Evolutionary conservation across 2,113 vertebrate species (phyloP).

Genomic region (Parus major): DNA sequence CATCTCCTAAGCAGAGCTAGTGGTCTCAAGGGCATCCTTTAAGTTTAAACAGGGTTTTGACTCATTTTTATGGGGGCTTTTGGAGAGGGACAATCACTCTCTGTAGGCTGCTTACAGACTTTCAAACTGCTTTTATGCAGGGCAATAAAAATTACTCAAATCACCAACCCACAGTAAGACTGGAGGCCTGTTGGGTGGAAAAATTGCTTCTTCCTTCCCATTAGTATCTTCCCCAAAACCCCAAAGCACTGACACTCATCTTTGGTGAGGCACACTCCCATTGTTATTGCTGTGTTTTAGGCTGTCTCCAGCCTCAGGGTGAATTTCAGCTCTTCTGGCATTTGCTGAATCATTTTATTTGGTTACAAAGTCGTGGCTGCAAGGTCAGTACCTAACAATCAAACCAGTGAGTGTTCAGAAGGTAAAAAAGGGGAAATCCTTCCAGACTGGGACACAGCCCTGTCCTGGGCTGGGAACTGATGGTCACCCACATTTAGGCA

Average conservation of each 20-base stretch:
- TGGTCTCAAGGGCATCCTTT: slow-evolving; percentile 30
- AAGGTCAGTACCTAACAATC: neutral
- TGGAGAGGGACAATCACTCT: slow-evolving; percentile 53
- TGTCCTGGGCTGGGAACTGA: neutral
- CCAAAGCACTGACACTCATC: neutral
- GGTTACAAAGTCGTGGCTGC: neutral
- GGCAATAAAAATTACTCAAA: slow-evolving; percentile 44
- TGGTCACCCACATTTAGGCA: neutral
- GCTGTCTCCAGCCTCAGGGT: neutral
- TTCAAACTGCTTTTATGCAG: slow-evolving; percentile 27
- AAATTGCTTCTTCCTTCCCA: neutral
- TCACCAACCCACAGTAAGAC: neutral
- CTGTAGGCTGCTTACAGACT: slow-evolving; percentile 10
- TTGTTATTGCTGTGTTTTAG: neutral
- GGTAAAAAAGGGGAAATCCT: neutral
- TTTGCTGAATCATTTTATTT: neutral
- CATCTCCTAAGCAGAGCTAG: slow-evolving; percentile 12
- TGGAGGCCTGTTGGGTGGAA: neutral
- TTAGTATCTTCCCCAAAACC: neutral
- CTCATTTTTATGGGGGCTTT: slow-evolving; percentile 47
- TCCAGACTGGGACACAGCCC: neutral
- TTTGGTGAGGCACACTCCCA: neutral
- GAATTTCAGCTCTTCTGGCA: neutral
- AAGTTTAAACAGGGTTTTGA: slow-evolving; percentile 37
- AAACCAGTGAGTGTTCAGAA: neutral